phyloP scores from a whole-genome alignment of 2,113 vertebrate genomes.

The Oncorhynchus gorbuscha region DNA sequence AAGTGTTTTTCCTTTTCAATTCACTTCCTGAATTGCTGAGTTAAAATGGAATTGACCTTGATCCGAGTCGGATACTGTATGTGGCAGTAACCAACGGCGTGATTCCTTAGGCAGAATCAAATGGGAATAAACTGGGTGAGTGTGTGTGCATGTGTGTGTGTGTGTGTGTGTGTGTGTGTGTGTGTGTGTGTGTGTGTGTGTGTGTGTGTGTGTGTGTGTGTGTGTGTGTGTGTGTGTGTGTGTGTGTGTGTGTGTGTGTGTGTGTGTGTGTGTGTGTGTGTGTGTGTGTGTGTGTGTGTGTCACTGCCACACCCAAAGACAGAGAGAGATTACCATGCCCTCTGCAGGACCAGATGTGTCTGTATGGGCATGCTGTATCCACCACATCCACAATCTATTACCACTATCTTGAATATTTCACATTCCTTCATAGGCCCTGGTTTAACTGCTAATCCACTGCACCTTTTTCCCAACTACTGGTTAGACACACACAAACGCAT shows the following conservation, averaged over 20 bases:
- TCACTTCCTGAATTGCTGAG: slow-evolving; percentile 29
- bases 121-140: no score
- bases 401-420: slow-evolving; percentile 50
- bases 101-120: no score
- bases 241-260: no score
- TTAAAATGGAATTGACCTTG: no score
- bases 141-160: no score
- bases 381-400: slow-evolving; percentile 48
- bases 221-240: no score
- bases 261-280: no score
- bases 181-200: no score
- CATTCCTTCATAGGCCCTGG: slow-evolving; percentile 60
- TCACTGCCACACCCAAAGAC: slow-evolving; percentile 45
- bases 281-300: no score
- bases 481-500: neutral
- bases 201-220: no score
- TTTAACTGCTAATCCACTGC: slow-evolving; percentile 48
- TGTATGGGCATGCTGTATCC: slow-evolving; percentile 47
- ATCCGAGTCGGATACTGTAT: neutral
- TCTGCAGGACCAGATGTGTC: slow-evolving; percentile 32
- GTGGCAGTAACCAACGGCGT: no score
- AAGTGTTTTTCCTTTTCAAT: slow-evolving; percentile 2
- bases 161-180: no score
- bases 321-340: slow-evolving; percentile 35
- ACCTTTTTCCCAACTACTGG: slow-evolving; percentile 21